Evolutionary conservation across 1,140 invertebrate genomes (phyloP), one percentile per base, ranked within the genome.

Genomic region (Aphis craccivora): DNA sequence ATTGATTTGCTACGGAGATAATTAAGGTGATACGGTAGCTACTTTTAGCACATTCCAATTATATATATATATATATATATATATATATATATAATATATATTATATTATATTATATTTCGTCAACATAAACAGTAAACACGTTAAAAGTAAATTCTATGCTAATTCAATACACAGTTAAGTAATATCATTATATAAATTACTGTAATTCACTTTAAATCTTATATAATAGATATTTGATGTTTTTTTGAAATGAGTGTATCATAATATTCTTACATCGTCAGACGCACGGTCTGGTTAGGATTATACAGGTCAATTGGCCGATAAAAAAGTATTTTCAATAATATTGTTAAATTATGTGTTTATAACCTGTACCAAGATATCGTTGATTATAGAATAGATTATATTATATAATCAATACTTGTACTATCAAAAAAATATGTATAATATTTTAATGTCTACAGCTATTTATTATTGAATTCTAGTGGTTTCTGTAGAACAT

Each of bases 111-210:
- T 67, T 14, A 67, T 67, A 67, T 67, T 67, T 67, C 60, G 14
- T 67, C 30, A 67, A 67, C n/a, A 67, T 67, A 67, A 67, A n/a
- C 14, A 67, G n/a, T 67, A 67, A 67, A n/a, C 14, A 67, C 60
- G 3, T 67, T n/a, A n/a, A 67, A 67, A 67, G 11, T 67, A 76
- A n/a, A 76, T 76, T n/a, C 0, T n/a, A n/a, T 18, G 60, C 11
- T n/a, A 76, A 76, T 76, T 76, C 14, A 18, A n/a, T 76, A 76
- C 30, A 76, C 60, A 76, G 60, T 76, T 76, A 76, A n/a, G n/a
- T 76, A 76, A 76, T 76, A 76, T 76, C n/a, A 76, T 76, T 76
- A 76, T 14, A 76, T 76, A 76, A 76, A 76, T 35, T 76, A 76
- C n/a, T n/a, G n/a, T 76, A n/a, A 76, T 76, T 76, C 3, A 76